Evolutionary conservation across 2,113 vertebrate species (phyloP), one percentile per base, ranked within the genome.

Genomic region (Sprattus sprattus): DNA sequence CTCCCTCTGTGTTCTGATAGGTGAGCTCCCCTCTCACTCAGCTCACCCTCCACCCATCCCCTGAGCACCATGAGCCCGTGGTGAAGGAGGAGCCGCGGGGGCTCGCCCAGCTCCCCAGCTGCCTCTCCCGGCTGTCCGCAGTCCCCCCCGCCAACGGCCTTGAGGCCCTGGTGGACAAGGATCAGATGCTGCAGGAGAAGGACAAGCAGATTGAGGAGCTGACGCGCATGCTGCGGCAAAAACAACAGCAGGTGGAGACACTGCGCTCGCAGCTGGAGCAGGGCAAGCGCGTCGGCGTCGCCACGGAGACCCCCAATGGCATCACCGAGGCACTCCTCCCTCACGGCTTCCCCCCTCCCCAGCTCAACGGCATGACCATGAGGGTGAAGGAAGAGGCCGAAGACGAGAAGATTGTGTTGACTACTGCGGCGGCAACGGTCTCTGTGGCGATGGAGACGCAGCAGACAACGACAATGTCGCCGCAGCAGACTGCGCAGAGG

Each of bases 111-210:
- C 91, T 87, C 83, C 87, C 92, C 0, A 94, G 94, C 89, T 90
- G 92, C 85, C 32, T 93, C 45, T 91, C 92, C 39, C 89, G 78
- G 83, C 50, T 39, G 39, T 39, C 39, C 85, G 1, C 86, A 85
- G 4, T 86, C 71, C 28, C 71, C 71, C 32, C 45, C 91, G 18
- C 2, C 78, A 2, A 83, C 28, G 54, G 47, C 32, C 20, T 46
- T 82, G 32, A 85, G 90, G 87, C 84, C 22, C 85, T 91, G 11
- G 87, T 94, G 10, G 96, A 98, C 94, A 99, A 99, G 92, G 97
- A 99, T 93, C 97, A 97, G 94, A 99, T 99, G 98, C 95, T 99
- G 81, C 97, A 98, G 90, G 97, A 99, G 91, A 99, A 99, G 91
- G 98, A 99, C 93, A 98, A 97, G 91, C 97, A 98, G 91, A 99